Evolutionary conservation across 2,113 vertebrate genomes (phyloP).

Genomic region (Macquaria ambigua): DNA sequence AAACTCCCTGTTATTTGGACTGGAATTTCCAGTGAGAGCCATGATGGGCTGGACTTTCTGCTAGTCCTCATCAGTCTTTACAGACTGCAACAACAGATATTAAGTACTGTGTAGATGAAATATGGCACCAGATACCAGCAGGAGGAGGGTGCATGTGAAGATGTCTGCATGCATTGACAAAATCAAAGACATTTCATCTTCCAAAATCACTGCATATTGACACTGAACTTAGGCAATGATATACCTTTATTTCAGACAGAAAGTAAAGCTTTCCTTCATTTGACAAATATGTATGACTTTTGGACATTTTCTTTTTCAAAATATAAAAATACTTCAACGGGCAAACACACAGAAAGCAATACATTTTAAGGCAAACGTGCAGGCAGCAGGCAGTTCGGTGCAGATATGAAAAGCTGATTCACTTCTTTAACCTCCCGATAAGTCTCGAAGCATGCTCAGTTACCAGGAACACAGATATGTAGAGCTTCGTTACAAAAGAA

Average conservation of each 20-base stretch:
- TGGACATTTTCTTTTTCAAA: background rate
- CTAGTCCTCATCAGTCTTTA: background rate
- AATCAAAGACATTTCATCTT: background rate
- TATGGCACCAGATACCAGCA: background rate
- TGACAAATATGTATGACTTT: constrained; percentile 23
- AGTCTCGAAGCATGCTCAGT: constrained; percentile 4
- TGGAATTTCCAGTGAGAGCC: constrained; percentile 44
- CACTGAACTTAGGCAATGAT: background rate
- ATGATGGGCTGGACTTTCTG: background rate
- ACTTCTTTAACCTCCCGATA: background rate
- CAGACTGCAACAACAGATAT: background rate
- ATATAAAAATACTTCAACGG: constrained; percentile 62
- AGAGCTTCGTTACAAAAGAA: background rate
- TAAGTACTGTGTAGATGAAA: background rate
- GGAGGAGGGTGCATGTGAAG: background rate
- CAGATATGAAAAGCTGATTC: constrained; percentile 1
- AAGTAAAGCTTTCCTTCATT: constrained; percentile 44
- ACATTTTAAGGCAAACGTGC: constrained; percentile 64
- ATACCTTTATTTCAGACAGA: constrained; percentile 57
- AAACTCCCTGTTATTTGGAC: constrained; percentile 75
- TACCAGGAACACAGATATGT: constrained; percentile 6
- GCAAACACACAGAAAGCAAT: constrained; percentile 36
- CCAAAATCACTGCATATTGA: background rate
- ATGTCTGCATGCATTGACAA: background rate
- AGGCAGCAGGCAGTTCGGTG: constrained; percentile 50